A percentile compares a stretch with the other conserved stretches of the same genome.
These are phyloP conservation scores for Seriola aureovittata DNA, from an alignment of 2,113 vertebrate species.

Conservation along the genomic window DNA sequence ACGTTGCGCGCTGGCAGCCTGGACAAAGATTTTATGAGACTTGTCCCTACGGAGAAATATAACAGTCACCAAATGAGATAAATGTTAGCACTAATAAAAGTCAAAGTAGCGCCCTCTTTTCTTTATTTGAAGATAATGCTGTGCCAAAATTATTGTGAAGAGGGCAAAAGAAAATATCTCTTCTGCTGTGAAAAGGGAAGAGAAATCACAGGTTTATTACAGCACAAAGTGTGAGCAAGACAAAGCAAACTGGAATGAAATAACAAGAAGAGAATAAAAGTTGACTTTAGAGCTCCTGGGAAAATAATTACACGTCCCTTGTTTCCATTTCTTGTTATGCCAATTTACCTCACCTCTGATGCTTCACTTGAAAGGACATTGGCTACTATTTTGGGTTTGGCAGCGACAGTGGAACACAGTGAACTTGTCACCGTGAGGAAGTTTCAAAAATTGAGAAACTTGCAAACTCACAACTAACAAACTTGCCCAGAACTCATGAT, in stretches of 20 bases:
- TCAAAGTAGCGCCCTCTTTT: conserved; percentile 38
- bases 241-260: conserved; percentile 34
- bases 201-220: conserved; percentile 21
- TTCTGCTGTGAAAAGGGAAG: not conserved
- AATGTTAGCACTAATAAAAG: conserved; percentile 66
- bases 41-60: conserved; percentile 49
- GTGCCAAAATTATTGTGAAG: conserved; percentile 11
- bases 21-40: conserved; percentile 57
- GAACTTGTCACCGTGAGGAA: conserved; percentile 12
- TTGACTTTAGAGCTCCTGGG: conserved; percentile 7
- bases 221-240: conserved; percentile 6
- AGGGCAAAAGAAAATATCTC: conserved; percentile 18
- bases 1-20: conserved; percentile 30
- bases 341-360: conserved; percentile 43
- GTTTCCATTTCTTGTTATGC: conserved; percentile 38
- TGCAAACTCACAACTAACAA: conserved; percentile 10
- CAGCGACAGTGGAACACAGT: conserved; percentile 12
- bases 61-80: conserved; percentile 58
- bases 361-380: conserved; percentile 41
- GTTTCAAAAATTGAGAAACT: conserved; percentile 9
- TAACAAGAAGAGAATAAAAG: conserved; percentile 16
- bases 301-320: conserved; percentile 56
- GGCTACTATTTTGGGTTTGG: conserved; percentile 54
- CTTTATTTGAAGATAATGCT: conserved; percentile 45
- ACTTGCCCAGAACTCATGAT: not conserved